Evolutionary conservation across 64 coral and sea anemone species (phyloP), one percentile per base, ranked within the genome.

Genomic region (Dendrophyllia cribrosa): DNA sequence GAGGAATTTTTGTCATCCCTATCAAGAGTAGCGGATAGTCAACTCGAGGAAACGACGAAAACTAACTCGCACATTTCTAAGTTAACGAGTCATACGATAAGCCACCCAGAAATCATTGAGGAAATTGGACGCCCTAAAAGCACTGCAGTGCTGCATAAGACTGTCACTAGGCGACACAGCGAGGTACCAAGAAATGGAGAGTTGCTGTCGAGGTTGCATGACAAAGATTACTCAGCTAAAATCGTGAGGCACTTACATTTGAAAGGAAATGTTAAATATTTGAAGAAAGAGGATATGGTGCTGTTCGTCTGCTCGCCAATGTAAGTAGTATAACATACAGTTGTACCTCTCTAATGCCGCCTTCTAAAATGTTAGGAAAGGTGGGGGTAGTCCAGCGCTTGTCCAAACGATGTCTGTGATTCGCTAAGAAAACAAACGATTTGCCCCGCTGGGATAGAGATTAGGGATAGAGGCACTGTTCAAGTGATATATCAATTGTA

Each of bases 251-350:
- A 77, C 48, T n/a, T 95, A 45, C 94, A 97, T 83, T 70, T 97
- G 51, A 97, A 91, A 71, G 92, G 95, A 46, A 74, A 97, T 50
- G 87, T 97, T 82, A 97, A 97, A 71, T 97, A 76, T 46, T 90
- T 97, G 9, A 89, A 70, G 58, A 56, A 75, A 6, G 87, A 89
- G 56, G 77, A 90, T 11, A 91, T 94, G 70, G 89, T 97, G 24
- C 64, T 97, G 82, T 97, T 94, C 66, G 85, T 97, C 43, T 97
- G 95, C 43, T 86, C 92, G 24, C 95, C 95, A 23, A 84, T 97
- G 95, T 94, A 94, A 97, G 95, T 94, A 89, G 83, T 61, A n/a
- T 82, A 26, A 14, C 23, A 50, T 71, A 45, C 61, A 56, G 7
- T 12, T 56, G 53, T 4, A 56, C 7, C 5, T 56, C 53, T 56